These are phyloP conservation scores for Lasius fuliginosus DNA, from an alignment of 2,888 invertebrate genomes.

Conservation along the genomic window DNA sequence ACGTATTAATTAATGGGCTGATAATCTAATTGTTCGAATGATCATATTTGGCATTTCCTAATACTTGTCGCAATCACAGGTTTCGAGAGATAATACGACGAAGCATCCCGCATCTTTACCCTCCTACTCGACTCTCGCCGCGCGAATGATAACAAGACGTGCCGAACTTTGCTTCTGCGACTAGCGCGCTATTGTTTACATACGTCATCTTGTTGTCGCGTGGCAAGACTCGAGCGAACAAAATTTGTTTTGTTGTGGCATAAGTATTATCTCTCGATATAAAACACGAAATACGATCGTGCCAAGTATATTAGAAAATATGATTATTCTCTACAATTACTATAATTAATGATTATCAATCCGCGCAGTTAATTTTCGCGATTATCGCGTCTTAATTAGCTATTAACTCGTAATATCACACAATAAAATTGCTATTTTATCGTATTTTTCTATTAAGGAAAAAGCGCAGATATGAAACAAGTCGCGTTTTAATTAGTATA, in stretches of 20 bases:
- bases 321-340: too few species aligned
- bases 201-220: neutral
- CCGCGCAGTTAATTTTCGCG: too few species aligned
- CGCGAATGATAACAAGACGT: neutral
- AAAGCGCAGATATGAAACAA: neutral
- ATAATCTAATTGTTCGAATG: neutral
- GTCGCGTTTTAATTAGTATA: neutral
- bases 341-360: too few species aligned
- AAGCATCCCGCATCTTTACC: neutral
- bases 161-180: neutral
- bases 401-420: too few species aligned
- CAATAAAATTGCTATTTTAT: neutral
- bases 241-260: neutral
- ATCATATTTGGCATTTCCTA: neutral
- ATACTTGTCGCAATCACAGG: neutral
- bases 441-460: neutral
- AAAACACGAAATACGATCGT: neutral
- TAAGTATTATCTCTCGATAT: neutral
- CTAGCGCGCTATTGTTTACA: neutral
- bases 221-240: neutral
- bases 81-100: neutral
- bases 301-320: neutral
- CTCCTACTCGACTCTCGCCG: neutral
- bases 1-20: neutral
- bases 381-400: neutral